A percentile compares a stretch with the other conserved stretches of the same genome.
These are phyloP conservation scores for Teleogryllus occipitalis DNA, from an alignment of 1,140 invertebrate genomes.

Conservation along the genomic window DNA sequence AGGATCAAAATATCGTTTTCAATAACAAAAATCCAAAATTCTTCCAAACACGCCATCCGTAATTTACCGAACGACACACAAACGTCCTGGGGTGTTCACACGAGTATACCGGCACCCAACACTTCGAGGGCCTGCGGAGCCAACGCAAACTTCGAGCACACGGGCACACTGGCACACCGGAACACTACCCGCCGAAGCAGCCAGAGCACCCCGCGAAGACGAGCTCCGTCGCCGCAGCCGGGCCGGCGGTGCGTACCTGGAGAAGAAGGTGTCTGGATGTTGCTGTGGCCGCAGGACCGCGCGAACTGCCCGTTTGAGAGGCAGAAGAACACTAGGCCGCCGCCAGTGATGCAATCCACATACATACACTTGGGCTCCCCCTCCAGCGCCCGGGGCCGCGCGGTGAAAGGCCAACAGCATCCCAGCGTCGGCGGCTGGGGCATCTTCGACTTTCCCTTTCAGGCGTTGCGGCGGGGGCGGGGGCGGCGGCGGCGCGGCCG, in stretches of 20 bases:
- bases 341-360: neutral
- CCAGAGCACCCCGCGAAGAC: neutral
- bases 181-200: neutral
- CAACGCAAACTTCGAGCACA: neutral
- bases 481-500: too few relatives aligned
- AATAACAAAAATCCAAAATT: too few relatives aligned
- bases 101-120: too few relatives aligned
- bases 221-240: neutral
- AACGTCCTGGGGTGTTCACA: too few relatives aligned
- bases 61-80: too few relatives aligned
- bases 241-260: neutral
- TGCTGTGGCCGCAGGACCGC: neutral
- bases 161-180: neutral
- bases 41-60: too few relatives aligned
- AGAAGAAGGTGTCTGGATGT: neutral
- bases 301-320: neutral
- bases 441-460: slow-evolving; percentile 1
- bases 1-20: too few relatives aligned
- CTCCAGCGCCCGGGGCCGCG: too few relatives aligned
- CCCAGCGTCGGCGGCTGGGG: neutral
- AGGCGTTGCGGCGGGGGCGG: neutral
- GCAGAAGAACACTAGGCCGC: neutral
- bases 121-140: neutral
- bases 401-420: neutral
- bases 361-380: neutral